A percentile compares a stretch with the other conserved stretches of the same genome.
Conservation (phyloP, 2,113 vertebrate genomes). For the Pao palembangensis region DNA sequence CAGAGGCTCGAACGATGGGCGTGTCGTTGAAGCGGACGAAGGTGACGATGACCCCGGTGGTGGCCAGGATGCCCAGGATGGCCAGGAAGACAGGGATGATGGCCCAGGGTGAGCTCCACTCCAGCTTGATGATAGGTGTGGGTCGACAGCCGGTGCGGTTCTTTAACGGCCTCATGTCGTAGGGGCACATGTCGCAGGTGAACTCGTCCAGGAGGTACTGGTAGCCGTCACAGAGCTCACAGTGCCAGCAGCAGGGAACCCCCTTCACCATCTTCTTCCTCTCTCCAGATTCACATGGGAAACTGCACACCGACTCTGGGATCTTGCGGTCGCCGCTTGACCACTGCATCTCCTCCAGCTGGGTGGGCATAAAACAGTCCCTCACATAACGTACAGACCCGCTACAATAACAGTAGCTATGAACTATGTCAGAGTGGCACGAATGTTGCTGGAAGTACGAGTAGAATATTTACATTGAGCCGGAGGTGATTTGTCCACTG, state of each 20-base stretch:
- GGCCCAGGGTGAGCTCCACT: constrained; percentile 82
- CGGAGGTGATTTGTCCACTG: constrained; percentile 85
- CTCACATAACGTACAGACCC: too few relatives aligned
- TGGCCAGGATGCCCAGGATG: constrained; percentile 79
- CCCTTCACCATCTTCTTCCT: constrained; percentile 84
- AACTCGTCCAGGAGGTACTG: constrained; percentile 78
- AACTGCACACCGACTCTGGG: constrained; percentile 82
- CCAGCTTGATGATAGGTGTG: constrained; percentile 80
- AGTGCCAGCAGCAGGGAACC: constrained; percentile 83
- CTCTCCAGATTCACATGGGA: constrained; percentile 79
- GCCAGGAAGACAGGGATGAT: constrained; percentile 78
- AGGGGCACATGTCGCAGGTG: constrained; percentile 78
- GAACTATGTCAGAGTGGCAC: too few relatives aligned
- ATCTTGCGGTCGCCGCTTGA: constrained; percentile 69
- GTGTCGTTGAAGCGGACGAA: constrained; percentile 82
- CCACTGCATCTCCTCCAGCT: constrained; percentile 87
- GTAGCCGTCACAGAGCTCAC: constrained; percentile 81
- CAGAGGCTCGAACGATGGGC: constrained; percentile 82
- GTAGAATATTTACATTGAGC: constrained; percentile 76
- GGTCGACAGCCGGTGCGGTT: constrained; percentile 78
- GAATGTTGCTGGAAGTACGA: neutral
- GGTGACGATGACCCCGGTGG: constrained; percentile 71
- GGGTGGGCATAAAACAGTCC: constrained; percentile 6
- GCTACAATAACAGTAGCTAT: too few relatives aligned
- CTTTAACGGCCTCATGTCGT: constrained; percentile 74